A percentile compares a stretch with the other conserved stretches of the same genome.
Conservation (phyloP, 2,888 invertebrate species). For the Sarcophaga rosellei region DNA sequence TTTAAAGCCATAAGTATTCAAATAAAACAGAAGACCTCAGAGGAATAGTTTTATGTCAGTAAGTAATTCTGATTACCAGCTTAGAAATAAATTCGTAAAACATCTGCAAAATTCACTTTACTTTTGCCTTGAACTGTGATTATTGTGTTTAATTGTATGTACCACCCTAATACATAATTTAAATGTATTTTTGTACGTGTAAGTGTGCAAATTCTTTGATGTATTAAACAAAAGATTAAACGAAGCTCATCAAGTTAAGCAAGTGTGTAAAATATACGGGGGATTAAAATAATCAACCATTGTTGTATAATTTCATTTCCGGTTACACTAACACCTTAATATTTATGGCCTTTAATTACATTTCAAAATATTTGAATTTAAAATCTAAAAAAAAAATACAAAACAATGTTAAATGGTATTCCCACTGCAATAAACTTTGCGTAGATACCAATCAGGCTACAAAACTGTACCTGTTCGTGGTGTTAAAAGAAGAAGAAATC, state of each 20-base stretch:
- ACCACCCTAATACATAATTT: neutral
- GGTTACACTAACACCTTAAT: slow-evolving; percentile 57
- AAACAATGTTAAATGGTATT: neutral
- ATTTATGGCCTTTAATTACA: slow-evolving; percentile 58
- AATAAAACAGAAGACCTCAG: neutral
- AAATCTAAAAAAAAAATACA: neutral
- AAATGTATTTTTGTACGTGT: neutral
- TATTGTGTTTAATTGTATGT: neutral
- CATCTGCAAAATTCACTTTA: neutral
- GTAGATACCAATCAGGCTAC: too few relatives aligned
- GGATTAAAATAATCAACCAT: slow-evolving; percentile 44
- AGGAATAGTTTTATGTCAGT: neutral
- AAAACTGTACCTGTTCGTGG: too few relatives aligned
- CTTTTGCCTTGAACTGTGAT: neutral
- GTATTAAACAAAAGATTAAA: slow-evolving; percentile 48
- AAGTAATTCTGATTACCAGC: neutral
- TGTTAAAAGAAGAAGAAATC: too few relatives aligned
- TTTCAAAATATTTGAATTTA: neutral
- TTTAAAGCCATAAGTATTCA: neutral
- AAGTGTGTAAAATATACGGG: slow-evolving; percentile 53
- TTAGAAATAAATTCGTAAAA: neutral
- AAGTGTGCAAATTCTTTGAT: neutral
- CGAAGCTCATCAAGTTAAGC: slow-evolving; percentile 60
- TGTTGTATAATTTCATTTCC: slow-evolving; percentile 62
- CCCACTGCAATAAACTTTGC: too few relatives aligned